phyloP scores from a whole-genome alignment of 2,888 invertebrate species.

The Phragmatobia fuliginosa region DNA sequence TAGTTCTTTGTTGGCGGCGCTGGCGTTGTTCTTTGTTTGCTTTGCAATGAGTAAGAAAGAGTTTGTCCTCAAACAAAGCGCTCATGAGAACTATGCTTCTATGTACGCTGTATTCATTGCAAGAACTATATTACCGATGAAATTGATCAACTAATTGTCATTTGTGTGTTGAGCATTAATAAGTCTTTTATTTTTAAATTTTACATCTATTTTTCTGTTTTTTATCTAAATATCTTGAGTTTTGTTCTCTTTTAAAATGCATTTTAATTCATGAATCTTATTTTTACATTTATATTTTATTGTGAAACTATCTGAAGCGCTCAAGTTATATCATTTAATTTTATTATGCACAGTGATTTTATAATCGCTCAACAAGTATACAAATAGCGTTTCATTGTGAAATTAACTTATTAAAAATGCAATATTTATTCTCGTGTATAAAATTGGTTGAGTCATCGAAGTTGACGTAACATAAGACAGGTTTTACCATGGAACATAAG shows the following conservation, averaged over 20 bases:
- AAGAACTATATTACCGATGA: not conserved
- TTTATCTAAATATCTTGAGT: too few relatives aligned
- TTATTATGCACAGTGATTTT: conserved; percentile 14
- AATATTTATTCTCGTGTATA: not conserved
- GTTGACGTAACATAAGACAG: not conserved
- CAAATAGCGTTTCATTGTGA: not conserved
- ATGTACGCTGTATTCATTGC: too few relatives aligned
- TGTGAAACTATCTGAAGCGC: not conserved
- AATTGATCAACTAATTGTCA: not conserved
- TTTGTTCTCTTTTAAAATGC: too few relatives aligned
- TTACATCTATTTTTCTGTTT: not conserved
- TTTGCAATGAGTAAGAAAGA: too few relatives aligned
- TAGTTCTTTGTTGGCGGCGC: too few relatives aligned
- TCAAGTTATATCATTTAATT: not conserved
- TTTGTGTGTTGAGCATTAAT: conserved; percentile 9
- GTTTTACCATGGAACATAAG: not conserved
- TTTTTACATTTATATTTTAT: not conserved
- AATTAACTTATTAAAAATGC: not conserved
- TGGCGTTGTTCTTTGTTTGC: too few relatives aligned
- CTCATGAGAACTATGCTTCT: too few relatives aligned
- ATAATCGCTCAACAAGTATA: not conserved
- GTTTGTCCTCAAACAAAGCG: too few relatives aligned
- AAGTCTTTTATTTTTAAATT: conserved; percentile 10
- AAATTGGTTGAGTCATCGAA: not conserved
- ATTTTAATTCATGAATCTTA: not conserved